Base-by-base conservation (phyloP, 2,797 vertebrate genomes). In the Brotula barbata region DNA sequence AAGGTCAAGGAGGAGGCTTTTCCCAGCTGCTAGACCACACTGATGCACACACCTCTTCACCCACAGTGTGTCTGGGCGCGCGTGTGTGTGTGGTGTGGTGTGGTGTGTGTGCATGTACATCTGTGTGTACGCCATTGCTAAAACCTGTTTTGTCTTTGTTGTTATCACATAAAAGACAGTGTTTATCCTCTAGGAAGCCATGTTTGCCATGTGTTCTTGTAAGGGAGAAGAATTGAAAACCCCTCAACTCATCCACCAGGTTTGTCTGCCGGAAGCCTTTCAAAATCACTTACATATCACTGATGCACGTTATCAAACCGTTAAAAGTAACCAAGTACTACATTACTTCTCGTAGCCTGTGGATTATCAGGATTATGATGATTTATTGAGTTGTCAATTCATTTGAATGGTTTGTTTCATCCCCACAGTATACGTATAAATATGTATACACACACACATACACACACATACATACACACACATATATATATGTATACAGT, bases 1-100 rank as follows among this genome's bases (percentile, higher is more conserved):
- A 73, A 81, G 88, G 88, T 90, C 88, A 89, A 89, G 86, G 85
- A 80, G 81, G 84, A 85, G 78, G 84, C 60, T 79, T 85, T 84
- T 75, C 71, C 83, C 87, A 89, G 85, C 88, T 89, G 86, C 67
- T 82, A 64, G 83, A 85, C 85, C 81, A 85, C 86, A 85, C 87
- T 70, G 80, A 74, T 68, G 64, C 81, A 72, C 75, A 75, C 78
- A 69, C 69, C 25, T 58, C 63, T 55, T 59, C 40, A 64, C 61
- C 21, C 52, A 43, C 54, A 36, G 22, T 46, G 15, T 6, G 22
- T 36, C 36, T 34, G 47, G 16, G 7, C 47, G 15, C 36, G 41
- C 36, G 37, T 7, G 44, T 54, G 45, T 13, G 20, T 28, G 23
- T 22, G 46, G 34, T 16, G 25, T 49, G 46, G 13, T 48, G 56